Base-by-base conservation (phyloP, 2,113 vertebrate genomes). In the Scophthalmus maximus region DNA sequence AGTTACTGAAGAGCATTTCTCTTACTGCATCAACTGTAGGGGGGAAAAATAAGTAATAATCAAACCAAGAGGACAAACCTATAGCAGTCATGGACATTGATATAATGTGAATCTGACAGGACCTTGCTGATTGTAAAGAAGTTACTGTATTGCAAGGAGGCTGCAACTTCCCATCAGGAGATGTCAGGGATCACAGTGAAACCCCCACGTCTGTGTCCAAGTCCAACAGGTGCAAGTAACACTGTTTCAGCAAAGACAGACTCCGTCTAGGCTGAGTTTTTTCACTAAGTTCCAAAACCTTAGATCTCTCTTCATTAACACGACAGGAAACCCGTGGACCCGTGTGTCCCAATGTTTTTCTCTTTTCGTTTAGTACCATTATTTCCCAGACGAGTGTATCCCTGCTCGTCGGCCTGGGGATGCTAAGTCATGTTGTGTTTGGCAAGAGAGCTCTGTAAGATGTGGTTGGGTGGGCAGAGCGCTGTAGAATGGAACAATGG, bases 401-500 rank as follows among this genome's bases (percentile, higher is more conserved):
- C 6, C 59, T 69, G 25, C 27, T 26, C 50, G 47, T 69, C 44
- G 56, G 30, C 22, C 51, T 68, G 36, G 44, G 26, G 60, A 49
- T 66, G 38, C 12, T 55, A 62, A 10, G 25, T 40, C 60, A 71
- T 67, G 67, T 56, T 78, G 36, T 53, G 34, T 46, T 44, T 72
- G 68, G 72, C 36, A 40, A 15, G 36, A 40, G 36, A 15, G 14
- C 36, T 15, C 27, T 32, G 42, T 68, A 49, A 66, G 60, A 81
- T 76, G 63, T 59, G 60, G 40, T 38, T 0, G n/a, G 46, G 42
- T 44, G 70, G 49, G 58, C 58, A 72, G 40, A 36, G 18, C 20
- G 23, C 57, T 62, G 22, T 66, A 49, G 73, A 68, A 70, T 66
- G 69, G 69, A 87, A 85, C 70, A 66, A 80, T 71, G 72, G 53